phyloP scores from a whole-genome alignment of 2,888 invertebrate species.

The Xanthia togata region DNA sequence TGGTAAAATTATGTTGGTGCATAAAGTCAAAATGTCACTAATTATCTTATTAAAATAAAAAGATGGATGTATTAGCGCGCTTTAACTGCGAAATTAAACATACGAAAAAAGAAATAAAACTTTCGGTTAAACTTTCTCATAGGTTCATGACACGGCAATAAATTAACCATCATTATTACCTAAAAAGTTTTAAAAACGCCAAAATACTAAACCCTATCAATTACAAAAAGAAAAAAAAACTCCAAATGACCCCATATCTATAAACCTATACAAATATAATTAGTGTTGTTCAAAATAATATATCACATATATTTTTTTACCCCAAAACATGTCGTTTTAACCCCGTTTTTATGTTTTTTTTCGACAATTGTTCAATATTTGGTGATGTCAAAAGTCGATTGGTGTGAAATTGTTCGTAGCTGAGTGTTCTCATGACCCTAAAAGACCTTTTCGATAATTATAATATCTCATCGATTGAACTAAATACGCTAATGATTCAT shows the following conservation, averaged over 20 bases:
- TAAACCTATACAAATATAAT: conserved; percentile 88
- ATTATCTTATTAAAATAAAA: neutral
- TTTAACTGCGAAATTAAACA: neutral
- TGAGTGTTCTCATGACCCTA: conserved; percentile 81
- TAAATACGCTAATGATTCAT: conserved; percentile 58
- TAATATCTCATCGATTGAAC: conserved; percentile 32
- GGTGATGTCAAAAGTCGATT: conserved; percentile 84
- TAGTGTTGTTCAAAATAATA: conserved; percentile 85
- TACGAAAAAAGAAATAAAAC: conserved; percentile 18
- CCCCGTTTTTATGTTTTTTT: conserved; percentile 84
- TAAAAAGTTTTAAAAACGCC: conserved; percentile 73
- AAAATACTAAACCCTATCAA: conserved; percentile 79
- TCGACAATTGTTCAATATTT: conserved; percentile 80
- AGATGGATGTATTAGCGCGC: no score
- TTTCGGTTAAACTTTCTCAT: conserved; percentile 76
- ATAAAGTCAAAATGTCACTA: neutral
- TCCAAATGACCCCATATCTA: conserved; percentile 76
- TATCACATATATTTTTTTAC: conserved; percentile 80
- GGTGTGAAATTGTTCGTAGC: conserved; percentile 81
- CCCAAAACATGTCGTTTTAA: conserved; percentile 89
- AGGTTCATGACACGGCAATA: conserved; percentile 70
- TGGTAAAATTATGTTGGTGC: neutral
- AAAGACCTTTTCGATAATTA: conserved; percentile 63
- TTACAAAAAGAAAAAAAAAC: conserved; percentile 74
- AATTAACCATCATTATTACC: conserved; percentile 71